Base-by-base conservation (phyloP, 2,888 invertebrate genomes). In the Ptilodon capucinus region DNA sequence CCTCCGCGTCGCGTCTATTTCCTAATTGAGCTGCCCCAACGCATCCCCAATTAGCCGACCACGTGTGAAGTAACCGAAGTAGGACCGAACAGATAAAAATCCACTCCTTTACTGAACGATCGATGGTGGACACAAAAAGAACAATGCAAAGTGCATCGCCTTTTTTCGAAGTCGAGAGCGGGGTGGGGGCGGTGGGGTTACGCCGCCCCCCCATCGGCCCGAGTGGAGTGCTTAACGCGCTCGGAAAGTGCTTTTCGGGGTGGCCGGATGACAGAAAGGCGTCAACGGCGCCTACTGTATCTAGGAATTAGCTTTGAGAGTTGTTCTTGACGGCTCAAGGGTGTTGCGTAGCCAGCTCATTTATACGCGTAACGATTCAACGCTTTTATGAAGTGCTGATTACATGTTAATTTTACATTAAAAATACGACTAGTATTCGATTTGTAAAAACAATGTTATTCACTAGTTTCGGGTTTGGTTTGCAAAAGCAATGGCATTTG, bases 91-190 rank as follows among this genome's bases (percentile, higher is more conserved):
- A 81, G 84, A 86, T 86, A 86, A 84, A 83, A 86, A 81, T 83
- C 25, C 86, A 79, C 82, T 86, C 86, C 86, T 88, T 87, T 82
- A 79, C 83, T 77, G 84, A 81, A 81, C 89, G 90, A 90, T 91
- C 91, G 90, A 91, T 91, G 75, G 83, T 79, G 81, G 86, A 86
- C 90, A 87, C 76, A 91, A 91, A 91, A 91, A 83, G 90, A 87
- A 89, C 90, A 89, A 87, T 88, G 79, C 78, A 76, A 86, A 86
- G 85, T 88, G 86, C 86, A 89, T 88, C 86, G 90, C 89, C 88
- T 88, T 90, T 91, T 90, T 90, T 88, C 85, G 83, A 89, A 85
- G 76, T 75, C 71, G 73, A 71, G 71, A 64, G 74, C 63, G 68
- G 71, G 62, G 80, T 70, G 71, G 78, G 84, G 81, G 78, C 57